Evolutionary conservation across 1,140 invertebrate species (phyloP), one percentile per base, ranked within the genome.

Genomic region (Ladona fulva): DNA sequence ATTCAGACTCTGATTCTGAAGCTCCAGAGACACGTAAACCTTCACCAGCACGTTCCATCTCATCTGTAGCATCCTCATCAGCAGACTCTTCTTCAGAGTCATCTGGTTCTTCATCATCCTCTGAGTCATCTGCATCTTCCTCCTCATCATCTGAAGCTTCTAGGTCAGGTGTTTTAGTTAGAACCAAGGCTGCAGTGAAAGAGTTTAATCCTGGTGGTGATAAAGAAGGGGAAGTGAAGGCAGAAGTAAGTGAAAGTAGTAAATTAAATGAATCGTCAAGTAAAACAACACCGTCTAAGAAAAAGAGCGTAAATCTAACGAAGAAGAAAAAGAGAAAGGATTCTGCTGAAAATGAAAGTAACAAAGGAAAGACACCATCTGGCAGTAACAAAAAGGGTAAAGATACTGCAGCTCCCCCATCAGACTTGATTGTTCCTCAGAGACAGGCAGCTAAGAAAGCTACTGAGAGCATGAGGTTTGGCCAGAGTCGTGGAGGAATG

Each of bases 391-490:
- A 66, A 12, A 66, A 79, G 85, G 88, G 79, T 91, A 90, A 82
- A 88, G 89, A 81, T 89, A 88, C 80, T 83, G 88, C 52, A 89
- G 89, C 80, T 83, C 85, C 42, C 81, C 85, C 10, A 80, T 74
- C 24, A 79, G 73, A 90, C 90, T 80, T 95, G 42, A 95, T 96
- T 81, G 94, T 96, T n/a, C 95, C 94, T 0, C 95, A 96, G 83
- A 87, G 95, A 76, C 92, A 95, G 84, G 94, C 95, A 24, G 94
- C 95, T 22, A 96, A 95, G 82, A 95, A 96, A 83, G 94, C 94
- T 1, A 93, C 93, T 1, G 95, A 95, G 84, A 95, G 93, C 82
- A 92, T 95, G 89, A 91, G 85, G 22, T 80, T 37, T 42, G 75
- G 80, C 14, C 52, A 66, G 3, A 22, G 82, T 77, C 81, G 78